Base-by-base conservation (phyloP, 2,888 invertebrate species). In the Perizoma flavofasciatum region DNA sequence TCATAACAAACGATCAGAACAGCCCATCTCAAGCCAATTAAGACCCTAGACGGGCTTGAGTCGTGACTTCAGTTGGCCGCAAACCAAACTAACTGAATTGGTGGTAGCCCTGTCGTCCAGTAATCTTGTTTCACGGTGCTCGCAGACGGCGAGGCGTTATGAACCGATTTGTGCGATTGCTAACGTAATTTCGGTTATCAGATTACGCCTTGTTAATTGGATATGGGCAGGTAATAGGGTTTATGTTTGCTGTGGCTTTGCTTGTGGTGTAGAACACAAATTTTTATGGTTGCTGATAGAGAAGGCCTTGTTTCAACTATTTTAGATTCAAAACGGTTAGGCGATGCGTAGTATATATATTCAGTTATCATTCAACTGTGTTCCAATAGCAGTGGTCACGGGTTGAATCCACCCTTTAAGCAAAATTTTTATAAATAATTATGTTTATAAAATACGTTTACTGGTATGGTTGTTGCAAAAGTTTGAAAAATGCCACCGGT, bases 111-210 rank as follows among this genome's bases (percentile, higher is more conserved):
- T 50, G 40, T 8, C n/a, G 22, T 0, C 44, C 55, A 33, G 59
- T 71, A 73, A 71, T 70, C 69, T 65, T 53, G 66, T 70, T 73
- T 67, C 68, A 68, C 64, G 71, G 61, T 59, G 56, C 50, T 49
- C 60, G 56, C 32, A 32, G 63, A 47, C 56, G 61, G 46, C 40
- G 47, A 46, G 62, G 61, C 63, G 67, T 59, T 64, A 63, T 63
- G 58, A 59, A 66, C 61, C 59, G 66, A 70, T 68, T 67, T 63
- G 61, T 67, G 59, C 65, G 65, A 67, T 64, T 64, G 59, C 51
- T 58, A 64, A 61, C 57, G 55, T 63, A 62, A 62, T 64, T 63
- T 56, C 56, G 47, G 49, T 61, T 67, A 67, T 69, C 68, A 63
- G 65, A 65, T 69, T 65, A 67, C 41, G 54, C 43, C 32, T 40